These are phyloP conservation scores for Macrocentrus cingulum DNA, from an alignment of 1,140 invertebrate species.

Conservation along the genomic window DNA sequence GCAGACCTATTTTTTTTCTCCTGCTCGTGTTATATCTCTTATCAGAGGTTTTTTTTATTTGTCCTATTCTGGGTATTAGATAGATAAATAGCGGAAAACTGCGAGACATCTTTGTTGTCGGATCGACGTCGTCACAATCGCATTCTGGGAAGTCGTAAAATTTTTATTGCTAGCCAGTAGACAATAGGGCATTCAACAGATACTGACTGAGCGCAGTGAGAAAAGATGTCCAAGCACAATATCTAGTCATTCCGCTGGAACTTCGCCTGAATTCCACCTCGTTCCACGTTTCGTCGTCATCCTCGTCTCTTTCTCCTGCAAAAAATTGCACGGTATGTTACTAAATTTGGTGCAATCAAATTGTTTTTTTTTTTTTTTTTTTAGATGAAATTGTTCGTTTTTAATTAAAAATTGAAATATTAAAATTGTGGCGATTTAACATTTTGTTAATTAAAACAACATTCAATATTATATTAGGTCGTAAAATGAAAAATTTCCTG, in stretches of 20 bases:
- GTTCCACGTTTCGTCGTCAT: slow-evolving; percentile 13
- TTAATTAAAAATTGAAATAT: no score
- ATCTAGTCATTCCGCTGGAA: slow-evolving; percentile 4
- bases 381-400: no score
- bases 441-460: no score
- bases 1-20: no score
- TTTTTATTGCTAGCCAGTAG: slow-evolving; percentile 22
- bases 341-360: no score
- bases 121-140: slow-evolving; percentile 19
- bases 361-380: no score
- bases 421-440: no score
- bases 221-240: slow-evolving; percentile 14
- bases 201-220: slow-evolving; percentile 6
- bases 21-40: neutral
- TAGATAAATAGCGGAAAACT: no score
- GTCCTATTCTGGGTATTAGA: no score
- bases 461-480: no score
- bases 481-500: no score
- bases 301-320: slow-evolving; percentile 1
- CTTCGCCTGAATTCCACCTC: neutral
- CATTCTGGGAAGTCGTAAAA: slow-evolving; percentile 17
- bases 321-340: no score
- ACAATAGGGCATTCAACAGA: slow-evolving; percentile 22
- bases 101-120: neutral
- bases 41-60: neutral